A percentile compares a stretch with the other conserved stretches of the same genome.
Evolutionary conservation across 2,888 invertebrate genomes (phyloP).

Genomic region (Athrips mouffetella): DNA sequence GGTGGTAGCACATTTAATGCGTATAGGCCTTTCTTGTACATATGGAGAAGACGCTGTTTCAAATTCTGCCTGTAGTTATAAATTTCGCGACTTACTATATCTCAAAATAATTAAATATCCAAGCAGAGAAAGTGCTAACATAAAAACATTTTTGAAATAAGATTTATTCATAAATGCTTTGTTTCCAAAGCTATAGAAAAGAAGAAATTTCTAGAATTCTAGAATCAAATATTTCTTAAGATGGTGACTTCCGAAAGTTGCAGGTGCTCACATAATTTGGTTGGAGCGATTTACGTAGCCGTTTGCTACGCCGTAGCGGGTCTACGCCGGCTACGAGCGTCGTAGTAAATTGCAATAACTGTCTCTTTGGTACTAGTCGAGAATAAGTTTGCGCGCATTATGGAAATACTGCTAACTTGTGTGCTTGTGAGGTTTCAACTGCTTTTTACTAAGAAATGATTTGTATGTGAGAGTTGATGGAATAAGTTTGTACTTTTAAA

Average conservation of each 20-base stretch:
- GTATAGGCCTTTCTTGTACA: no score
- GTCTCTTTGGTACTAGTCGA: constrained; percentile 13
- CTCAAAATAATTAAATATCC: no score
- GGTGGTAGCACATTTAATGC: no score
- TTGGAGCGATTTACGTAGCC: constrained; percentile 17
- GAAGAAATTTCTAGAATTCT: no score
- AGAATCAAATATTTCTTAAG: constrained; percentile 7
- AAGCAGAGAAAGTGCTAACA: no score
- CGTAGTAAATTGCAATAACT: constrained; percentile 21
- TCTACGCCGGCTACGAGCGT: constrained; percentile 16
- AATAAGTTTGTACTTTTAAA: constrained; percentile 5
- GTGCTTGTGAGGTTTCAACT: constrained; percentile 5
- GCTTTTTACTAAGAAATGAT: not conserved
- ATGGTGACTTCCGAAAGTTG: constrained; percentile 8
- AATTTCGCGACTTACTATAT: no score
- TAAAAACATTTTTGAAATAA: no score
- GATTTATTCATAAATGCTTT: no score
- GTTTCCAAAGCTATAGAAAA: no score
- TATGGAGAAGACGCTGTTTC: no score
- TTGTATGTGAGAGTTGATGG: not conserved
- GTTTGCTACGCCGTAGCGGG: constrained; percentile 6
- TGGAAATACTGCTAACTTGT: constrained; percentile 5
- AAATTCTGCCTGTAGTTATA: no score
- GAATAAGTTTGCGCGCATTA: constrained; percentile 15
- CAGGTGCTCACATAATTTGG: constrained; percentile 13